phyloP scores from a whole-genome alignment of 2,113 vertebrate genomes.

The Mungos mungo region DNA sequence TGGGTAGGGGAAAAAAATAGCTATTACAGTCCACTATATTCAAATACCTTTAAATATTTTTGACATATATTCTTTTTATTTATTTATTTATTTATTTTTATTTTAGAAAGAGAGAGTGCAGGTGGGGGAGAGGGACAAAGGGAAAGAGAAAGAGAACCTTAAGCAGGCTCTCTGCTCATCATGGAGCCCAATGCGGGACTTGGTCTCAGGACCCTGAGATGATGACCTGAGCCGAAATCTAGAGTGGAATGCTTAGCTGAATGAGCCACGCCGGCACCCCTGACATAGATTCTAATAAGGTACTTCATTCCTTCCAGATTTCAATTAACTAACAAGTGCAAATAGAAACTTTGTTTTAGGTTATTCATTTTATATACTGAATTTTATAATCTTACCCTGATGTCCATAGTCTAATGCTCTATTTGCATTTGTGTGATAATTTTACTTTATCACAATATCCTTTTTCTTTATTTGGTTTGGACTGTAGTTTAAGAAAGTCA shows the following conservation, averaged over 20 bases:
- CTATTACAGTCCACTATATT: background rate
- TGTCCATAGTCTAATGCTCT: background rate
- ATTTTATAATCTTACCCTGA: slow-evolving; percentile 4
- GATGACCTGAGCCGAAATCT: too few species aligned
- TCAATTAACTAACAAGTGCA: background rate
- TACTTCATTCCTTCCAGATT: background rate
- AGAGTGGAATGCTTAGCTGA: too few species aligned
- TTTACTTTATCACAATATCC: background rate
- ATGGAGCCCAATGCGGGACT: too few species aligned
- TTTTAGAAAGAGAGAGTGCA: too few species aligned
- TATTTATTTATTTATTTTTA: too few species aligned
- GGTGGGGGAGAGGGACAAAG: too few species aligned
- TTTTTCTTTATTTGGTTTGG: background rate
- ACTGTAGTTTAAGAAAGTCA: slow-evolving; percentile 26
- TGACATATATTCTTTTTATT: background rate
- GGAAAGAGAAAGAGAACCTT: too few species aligned
- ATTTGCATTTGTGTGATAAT: slow-evolving; percentile 15
- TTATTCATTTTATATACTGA: slow-evolving; percentile 10
- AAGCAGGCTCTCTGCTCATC: too few species aligned
- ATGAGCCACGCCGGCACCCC: too few species aligned
- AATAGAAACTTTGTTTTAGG: slow-evolving; percentile 14
- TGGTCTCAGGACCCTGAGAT: too few species aligned
- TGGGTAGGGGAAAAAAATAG: background rate
- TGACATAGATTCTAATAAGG: background rate
- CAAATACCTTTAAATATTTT: slow-evolving; percentile 20